Base-by-base conservation (phyloP, 2,888 invertebrate genomes). In the Agrilus mali region DNA sequence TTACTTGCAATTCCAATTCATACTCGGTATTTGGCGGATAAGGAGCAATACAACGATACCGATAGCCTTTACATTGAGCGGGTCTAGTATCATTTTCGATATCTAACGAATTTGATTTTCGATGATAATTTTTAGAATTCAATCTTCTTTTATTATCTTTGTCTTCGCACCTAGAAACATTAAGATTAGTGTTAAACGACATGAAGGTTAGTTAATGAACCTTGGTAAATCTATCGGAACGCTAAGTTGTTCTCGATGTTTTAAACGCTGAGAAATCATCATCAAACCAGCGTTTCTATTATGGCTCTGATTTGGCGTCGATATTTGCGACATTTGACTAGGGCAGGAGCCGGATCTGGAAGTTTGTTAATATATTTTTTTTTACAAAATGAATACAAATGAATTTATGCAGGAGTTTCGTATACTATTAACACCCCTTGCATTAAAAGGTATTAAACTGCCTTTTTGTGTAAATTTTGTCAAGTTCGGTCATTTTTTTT, bases 1-100 rank as follows among this genome's bases (percentile, higher is more conserved):
- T 90, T 34, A 92, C 80, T 53, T 86, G 84, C 37, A 95, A 69
- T 60, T 92, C 93, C 53, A 95, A 65, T 65, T 95, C 94, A 61
- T 88, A 86, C 53, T 92, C 92, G 48, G 89, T 89, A 66, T 93
- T 93, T 1, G 94, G 90, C 10, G 94, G 94, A 72, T 94, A 94
- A 7, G 93, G 87, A 36, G 88, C 90, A 55, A 92, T 86, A 67
- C 93, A 94, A 44, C 90, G 82, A 66, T 86, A 94, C 64, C 92
- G 53, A 49, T 68, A 66, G 14, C 64, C 55, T 4, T 65, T 64
- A 2, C 61, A 63, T 47, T 65, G 64, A 7, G 61, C 61, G 10
- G 55, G 53, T 22, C 55, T 50, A 32, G 52, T 49, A 42, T 59
- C 58, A 41, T 65, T 70, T 39, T 81, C 69, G 50, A 85, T 86